Conservation (phyloP, 1,140 invertebrate species). For the Marisa cornuarietis region DNA sequence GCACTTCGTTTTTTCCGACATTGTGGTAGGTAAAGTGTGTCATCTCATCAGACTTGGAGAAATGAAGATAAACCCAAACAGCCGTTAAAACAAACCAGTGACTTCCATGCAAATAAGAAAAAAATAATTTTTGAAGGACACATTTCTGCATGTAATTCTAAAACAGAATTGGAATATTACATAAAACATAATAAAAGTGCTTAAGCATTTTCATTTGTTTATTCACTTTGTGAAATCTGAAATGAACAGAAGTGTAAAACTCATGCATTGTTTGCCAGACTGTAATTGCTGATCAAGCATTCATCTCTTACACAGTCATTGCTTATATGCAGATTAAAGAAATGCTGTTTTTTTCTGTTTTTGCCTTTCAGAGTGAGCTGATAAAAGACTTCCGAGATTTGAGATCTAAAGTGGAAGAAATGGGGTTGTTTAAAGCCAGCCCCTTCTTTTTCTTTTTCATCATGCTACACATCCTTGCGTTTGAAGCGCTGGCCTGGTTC, state of each 20-base stretch:
- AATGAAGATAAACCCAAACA: too few relatives aligned
- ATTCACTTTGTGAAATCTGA: not conserved
- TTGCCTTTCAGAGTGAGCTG: slow-evolving; percentile 47
- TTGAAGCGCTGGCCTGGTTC: slow-evolving; percentile 55
- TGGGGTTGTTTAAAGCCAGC: slow-evolving; percentile 58
- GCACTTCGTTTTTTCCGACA: too few relatives aligned
- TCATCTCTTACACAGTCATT: not conserved
- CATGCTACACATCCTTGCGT: slow-evolving; percentile 55
- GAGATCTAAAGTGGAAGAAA: slow-evolving; percentile 51
- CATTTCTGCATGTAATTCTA: too few relatives aligned
- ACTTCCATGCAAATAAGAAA: too few relatives aligned
- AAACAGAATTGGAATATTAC: not conserved
- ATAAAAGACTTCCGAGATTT: slow-evolving; percentile 57
- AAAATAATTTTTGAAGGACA: too few relatives aligned
- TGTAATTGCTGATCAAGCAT: not conserved
- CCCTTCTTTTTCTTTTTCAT: slow-evolving; percentile 51
- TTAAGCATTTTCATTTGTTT: not conserved
- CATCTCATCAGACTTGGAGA: too few relatives aligned
- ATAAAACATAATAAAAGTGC: not conserved
- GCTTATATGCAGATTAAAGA: not conserved
- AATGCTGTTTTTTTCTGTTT: slow-evolving; percentile 16
- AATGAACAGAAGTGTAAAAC: not conserved
- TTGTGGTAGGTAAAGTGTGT: too few relatives aligned
- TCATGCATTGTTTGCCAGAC: not conserved
- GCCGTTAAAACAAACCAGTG: too few relatives aligned